These are phyloP conservation scores for Drosophila differens DNA, from an alignment of 2,888 invertebrate genomes.

Conservation along the genomic window DNA sequence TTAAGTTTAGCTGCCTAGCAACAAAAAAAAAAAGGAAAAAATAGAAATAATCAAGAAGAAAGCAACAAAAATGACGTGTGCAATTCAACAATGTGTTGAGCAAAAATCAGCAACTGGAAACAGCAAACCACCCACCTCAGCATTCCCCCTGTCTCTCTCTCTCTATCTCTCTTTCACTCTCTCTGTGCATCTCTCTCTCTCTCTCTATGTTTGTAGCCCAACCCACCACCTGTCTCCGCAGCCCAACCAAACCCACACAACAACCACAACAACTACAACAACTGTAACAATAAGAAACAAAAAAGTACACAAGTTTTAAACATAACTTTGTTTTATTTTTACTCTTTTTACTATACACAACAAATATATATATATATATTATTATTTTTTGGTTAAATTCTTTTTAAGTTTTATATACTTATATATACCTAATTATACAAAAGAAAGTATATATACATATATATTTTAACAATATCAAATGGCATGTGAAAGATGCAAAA, in stretches of 20 bases:
- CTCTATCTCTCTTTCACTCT: neutral
- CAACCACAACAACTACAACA: constrained; percentile 6
- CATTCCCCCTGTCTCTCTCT: constrained; percentile 45
- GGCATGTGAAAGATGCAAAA: constrained; percentile 46
- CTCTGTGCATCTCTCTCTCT: neutral
- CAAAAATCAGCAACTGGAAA: constrained; percentile 32
- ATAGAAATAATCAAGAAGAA: neutral
- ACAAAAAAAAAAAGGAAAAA: neutral
- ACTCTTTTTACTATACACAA: constrained; percentile 29
- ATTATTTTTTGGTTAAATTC: constrained; percentile 72
- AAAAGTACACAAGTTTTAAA: constrained; percentile 70
- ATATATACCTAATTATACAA: constrained; percentile 49
- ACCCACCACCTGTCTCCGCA: constrained; percentile 35
- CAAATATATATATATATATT: constrained; percentile 16
- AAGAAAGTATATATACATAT: constrained; percentile 42
- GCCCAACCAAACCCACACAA: constrained; percentile 6
- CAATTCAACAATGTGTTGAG: constrained; percentile 63
- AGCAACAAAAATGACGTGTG: constrained; percentile 43
- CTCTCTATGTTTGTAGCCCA: constrained; percentile 30
- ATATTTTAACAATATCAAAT: constrained; percentile 65
- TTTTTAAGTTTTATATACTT: constrained; percentile 70
- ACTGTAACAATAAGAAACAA: constrained; percentile 55
- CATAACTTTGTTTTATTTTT: constrained; percentile 65
- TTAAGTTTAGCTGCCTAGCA: constrained; percentile 34
- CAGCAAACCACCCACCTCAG: constrained; percentile 67